Conservation (phyloP, 2,888 invertebrate genomes). For the Phrixothrix hirtus region DNA sequence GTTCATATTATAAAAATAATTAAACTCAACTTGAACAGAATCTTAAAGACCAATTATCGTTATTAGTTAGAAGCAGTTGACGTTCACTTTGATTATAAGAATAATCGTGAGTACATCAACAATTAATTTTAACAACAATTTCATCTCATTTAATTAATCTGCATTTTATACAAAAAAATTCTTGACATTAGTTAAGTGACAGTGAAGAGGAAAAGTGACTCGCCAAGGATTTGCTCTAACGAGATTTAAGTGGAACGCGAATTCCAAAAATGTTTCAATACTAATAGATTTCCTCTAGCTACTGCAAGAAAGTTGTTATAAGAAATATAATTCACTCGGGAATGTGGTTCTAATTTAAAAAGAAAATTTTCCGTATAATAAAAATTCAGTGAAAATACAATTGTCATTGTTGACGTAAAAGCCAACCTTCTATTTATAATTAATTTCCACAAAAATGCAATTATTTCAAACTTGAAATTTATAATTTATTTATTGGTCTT, state of each 20-base stretch:
- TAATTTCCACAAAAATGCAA: too few species aligned
- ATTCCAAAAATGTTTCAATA: conserved; percentile 23
- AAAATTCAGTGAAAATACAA: too few species aligned
- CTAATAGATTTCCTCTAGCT: conserved; percentile 22
- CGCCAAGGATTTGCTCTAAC: conserved; percentile 8
- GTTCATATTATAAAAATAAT: conserved; percentile 5
- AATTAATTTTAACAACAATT: too few species aligned
- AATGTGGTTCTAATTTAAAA: conserved; percentile 6
- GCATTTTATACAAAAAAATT: too few species aligned
- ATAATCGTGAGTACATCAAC: too few species aligned
- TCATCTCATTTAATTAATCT: conserved; percentile 8
- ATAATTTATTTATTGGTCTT: too few species aligned
- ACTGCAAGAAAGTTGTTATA: conserved; percentile 13
- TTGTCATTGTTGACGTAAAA: too few species aligned
- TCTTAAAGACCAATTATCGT: conserved; percentile 7
- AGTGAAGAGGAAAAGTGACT: conserved; percentile 8
- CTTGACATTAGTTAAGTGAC: conserved; percentile 5
- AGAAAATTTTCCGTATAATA: neutral
- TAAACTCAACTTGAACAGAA: conserved; percentile 7
- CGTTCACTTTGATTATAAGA: conserved; percentile 17
- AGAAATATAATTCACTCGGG: conserved; percentile 10
- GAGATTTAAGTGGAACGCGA: conserved; percentile 19
- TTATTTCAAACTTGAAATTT: too few species aligned
- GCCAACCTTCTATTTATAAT: too few species aligned
- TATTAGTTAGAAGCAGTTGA: conserved; percentile 14